Evolutionary conservation across 2,113 vertebrate species (phyloP), one percentile per base, ranked within the genome.

Genomic region (Centropus bengalensis): DNA sequence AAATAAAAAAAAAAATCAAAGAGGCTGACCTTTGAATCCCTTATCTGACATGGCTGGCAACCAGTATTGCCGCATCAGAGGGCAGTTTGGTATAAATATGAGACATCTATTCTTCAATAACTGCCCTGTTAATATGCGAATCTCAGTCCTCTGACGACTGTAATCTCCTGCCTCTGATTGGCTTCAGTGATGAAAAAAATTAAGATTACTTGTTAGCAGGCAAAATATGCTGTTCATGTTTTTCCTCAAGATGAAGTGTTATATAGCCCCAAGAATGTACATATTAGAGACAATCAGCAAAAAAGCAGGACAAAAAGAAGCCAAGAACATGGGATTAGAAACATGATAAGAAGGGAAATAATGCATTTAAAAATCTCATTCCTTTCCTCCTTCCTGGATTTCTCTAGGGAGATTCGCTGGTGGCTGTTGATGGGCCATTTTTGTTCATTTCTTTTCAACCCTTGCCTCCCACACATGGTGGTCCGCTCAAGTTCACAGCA

Each of bases 71-170:
- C 4, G 3, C 91, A 91, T 91, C 16, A 0, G 59, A 84, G 58
- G 51, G 58, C 80, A 4, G 49, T 86, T 91, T 88, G 77, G 60
- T 78, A 69, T 88, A 71, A 73, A 66, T 24, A 45, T 1, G 4
- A 86, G 87, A 70, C 76, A 91, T 89, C 66, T 64, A 89, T 94
- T 95, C 78, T 94, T 93, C 85, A 95, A 76, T 84, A 90, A 94
- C 64, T 36, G n/a, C 0, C 0, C 90, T 96, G 91, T 96, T 96
- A 91, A 95, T 92, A 96, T 95, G 95, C 86, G 95, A 96, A 96
- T 95, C 82, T 94, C 88, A 56, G 73, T 80, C 75, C 73, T 71
- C 66, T 0, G 0, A 55, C 3, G 12, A 75, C 82, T 86, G 58
- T 88, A 96, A 94, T 93, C 86, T 86, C 80, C 51, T 0, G 10